Evolutionary conservation across 2,797 vertebrate genomes (phyloP), one percentile per base, ranked within the genome.

Genomic region (Chrysocyon brachyurus): DNA sequence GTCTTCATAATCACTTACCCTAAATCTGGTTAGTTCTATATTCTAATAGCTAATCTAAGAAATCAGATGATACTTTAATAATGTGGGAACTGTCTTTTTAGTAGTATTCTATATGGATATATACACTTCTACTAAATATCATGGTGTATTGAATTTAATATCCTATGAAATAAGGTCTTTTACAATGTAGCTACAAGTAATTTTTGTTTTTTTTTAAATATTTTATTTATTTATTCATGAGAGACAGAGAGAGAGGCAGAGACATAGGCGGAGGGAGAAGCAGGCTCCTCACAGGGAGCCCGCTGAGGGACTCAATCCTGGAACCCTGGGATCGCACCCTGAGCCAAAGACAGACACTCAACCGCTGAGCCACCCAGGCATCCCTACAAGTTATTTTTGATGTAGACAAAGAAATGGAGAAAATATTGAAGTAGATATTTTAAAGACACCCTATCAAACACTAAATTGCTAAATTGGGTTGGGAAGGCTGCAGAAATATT

Each of bases 21-120:
- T 0, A 98, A 98, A 94, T 98, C 98, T 97, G 97, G 97, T 98
- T 92, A 97, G 96, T 95, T 73, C 11, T 63, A 0, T 64, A 63
- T 64, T 84, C 11, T 28, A 49, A 12, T n/a, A 49, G 81, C 17
- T 64, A 63, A 84, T 46, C 81, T 31, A 63, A 83, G 28, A 83
- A 46, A 12, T 83, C 12, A 63, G 26, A 46, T 83, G 17, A 46
- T 49, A 12, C 3, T 84, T 64, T 21, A 63, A 49, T 31, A 49
- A n/a, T 31, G 40, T 61, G 26, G 33, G 10, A 46, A 83, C 81
- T 11, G 24, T 63, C 33, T 64, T 84, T 31, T 31, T 63, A 63
- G 16, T 46, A 31, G 10, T 64, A 64, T 64, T 22, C 28, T 59
- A 31, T 31, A 14, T 31, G 15, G 59, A 19, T 5, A 31, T 64